Evolutionary conservation across 2,113 vertebrate genomes (phyloP).

Genomic region (Macaca mulatta): DNA sequence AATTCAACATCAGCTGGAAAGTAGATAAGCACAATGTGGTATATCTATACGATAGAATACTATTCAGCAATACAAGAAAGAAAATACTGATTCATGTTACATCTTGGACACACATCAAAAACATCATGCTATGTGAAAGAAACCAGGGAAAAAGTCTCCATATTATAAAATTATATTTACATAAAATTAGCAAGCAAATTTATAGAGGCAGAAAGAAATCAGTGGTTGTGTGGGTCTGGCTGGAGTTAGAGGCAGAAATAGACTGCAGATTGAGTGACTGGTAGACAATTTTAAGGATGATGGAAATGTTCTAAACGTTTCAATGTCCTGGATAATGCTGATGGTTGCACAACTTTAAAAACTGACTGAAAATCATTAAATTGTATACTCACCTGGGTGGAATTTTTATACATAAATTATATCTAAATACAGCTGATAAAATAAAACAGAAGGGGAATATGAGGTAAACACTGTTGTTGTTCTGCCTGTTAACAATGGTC

Average conservation of each 20-base stretch:
- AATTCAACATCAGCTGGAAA: neutral
- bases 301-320: neutral
- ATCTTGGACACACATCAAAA: neutral
- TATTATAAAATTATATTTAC: neutral
- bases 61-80: neutral
- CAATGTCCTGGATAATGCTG: neutral
- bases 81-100: neutral
- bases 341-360: too few relatives aligned
- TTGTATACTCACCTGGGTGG: neutral
- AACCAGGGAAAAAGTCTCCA: neutral
- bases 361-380: neutral
- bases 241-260: neutral
- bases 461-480: neutral
- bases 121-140: neutral
- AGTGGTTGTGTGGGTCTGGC: neutral
- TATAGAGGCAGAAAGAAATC: neutral
- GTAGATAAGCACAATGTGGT: neutral
- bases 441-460: neutral
- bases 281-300: neutral
- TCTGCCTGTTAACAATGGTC: neutral
- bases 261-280: neutral
- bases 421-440: neutral
- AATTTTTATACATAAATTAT: neutral
- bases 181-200: neutral
- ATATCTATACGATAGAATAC: neutral